Evolutionary conservation across 2,888 invertebrate genomes (phyloP), one percentile per base, ranked within the genome.

Genomic region (Tenthredo mesomela): DNA sequence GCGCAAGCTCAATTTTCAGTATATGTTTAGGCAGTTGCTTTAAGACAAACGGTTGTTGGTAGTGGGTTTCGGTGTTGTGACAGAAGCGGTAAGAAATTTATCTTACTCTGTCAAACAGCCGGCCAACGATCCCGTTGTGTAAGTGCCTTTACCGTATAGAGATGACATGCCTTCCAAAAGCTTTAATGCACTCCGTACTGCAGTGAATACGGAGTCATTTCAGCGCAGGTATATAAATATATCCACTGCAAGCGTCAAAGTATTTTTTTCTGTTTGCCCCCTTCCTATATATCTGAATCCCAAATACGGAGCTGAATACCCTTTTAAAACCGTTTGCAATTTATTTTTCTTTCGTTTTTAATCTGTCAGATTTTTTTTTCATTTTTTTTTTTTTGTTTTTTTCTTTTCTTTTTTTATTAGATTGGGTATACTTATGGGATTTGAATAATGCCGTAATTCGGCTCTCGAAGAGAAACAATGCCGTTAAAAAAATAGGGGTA

Each of bases 41-140:
- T 1, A 70, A 82, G 70, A 47, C 67, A 82, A 82, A 82, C 82
- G 65, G 67, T 82, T 82, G 82, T 82, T 47, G 82, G 67, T 47
- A 40, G 70, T 82, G 67, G 67, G 82, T 43, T 80, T 82, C 29
- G 47, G 33, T 82, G 82, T 70, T 82, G 67, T 47, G 82, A 82
- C 67, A 70, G 82, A 18, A 37, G 29, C 47, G 70, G 67, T 70
- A 65, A 6, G 50, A 82, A 65, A 82, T 82, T 82, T 67, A 82
- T 82, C 82, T 82, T 82, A 43, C 67, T 82, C 82, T 82, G 82
- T 82, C 82, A 82, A 70, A 82, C 82, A 82, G 25, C 43, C n/a
- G 65, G 29, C 75, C 43, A n/a, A 80, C 5, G 29, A 43, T 29
- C 15, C 4, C 80, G 40, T n/a, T 37, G 71, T 58, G 40, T 61